Percentiles rank a stretch among this genome's conserved stretches.
Conservation (phyloP, 2,888 invertebrate species). For the Prionchulus punctatus region DNA sequence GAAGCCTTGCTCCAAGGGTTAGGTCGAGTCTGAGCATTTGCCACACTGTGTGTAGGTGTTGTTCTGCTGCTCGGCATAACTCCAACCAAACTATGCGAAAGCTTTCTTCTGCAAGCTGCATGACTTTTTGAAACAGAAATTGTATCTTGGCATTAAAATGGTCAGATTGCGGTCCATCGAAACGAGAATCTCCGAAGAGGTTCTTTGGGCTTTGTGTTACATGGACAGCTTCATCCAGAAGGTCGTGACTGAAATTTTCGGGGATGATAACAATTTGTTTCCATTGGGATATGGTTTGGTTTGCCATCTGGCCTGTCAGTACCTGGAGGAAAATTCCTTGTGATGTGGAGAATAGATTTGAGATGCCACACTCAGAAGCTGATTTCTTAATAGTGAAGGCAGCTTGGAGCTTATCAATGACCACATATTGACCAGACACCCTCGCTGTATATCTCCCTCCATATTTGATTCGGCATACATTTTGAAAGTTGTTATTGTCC, state of each 20-base stretch:
- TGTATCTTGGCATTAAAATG: constrained; percentile 6
- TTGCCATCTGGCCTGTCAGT: too few relatives aligned
- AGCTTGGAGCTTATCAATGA: neutral
- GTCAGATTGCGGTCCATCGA: too few relatives aligned
- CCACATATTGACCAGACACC: neutral
- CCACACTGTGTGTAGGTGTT: neutral
- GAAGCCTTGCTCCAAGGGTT: constrained; percentile 1
- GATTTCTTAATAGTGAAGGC: neutral
- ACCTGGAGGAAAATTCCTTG: too few relatives aligned
- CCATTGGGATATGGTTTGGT: too few relatives aligned
- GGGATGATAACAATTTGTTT: too few relatives aligned
- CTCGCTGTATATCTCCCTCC: neutral
- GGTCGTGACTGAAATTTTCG: too few relatives aligned
- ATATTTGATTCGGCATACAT: neutral
- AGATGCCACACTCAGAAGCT: too few relatives aligned
- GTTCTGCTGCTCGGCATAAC: neutral
- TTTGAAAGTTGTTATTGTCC: neutral
- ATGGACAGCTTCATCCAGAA: too few relatives aligned
- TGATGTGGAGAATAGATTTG: too few relatives aligned
- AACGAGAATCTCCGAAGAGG: too few relatives aligned
- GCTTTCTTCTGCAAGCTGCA: neutral
- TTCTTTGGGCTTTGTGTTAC: too few relatives aligned
- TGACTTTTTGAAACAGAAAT: neutral
- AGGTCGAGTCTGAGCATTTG: constrained; percentile 3
- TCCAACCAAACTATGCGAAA: constrained; percentile 3